Evolutionary conservation across 2,888 invertebrate genomes (phyloP), one percentile per base, ranked within the genome.

Genomic region (Erannis defoliaria): DNA sequence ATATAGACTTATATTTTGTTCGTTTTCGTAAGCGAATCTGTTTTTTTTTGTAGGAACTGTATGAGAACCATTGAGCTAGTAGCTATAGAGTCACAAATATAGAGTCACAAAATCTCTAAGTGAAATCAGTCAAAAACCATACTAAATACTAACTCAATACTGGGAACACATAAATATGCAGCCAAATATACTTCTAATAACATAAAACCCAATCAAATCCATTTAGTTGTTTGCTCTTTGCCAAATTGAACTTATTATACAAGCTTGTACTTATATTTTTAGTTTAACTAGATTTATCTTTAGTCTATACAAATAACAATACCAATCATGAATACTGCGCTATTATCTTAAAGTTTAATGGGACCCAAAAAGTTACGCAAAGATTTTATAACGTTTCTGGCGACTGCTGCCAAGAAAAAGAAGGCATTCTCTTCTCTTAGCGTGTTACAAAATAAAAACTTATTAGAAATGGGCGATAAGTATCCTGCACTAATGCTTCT

Each of bases 311-410:
- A 45, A 45, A 45, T 26, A 31, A 46, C 46, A 46, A 18, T 46
- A 18, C 12, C 10, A 29, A 29, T 31, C 29, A 31, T 31, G 16
- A 31, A 45, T 18, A 5, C 29, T 10, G 18, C 18, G 46, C 46
- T 46, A 46, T 46, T 46, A 46, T n/a, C n/a, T n/a, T n/a, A n/a
- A n/a, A 29, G 29, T 46, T 46, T 46, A 46, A 46, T 46, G 31
- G 18, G 29, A 10, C 46, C 31, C 46, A 18, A 5, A 46, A 31
- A 46, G 12, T 31, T 46, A 12, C 12, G 12, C 10, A 31, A 14
- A 45, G 18, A 18, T 26, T 23, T 26, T 31, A 31, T 10, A 29
- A 46, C 29, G 29, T 46, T 46, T 46, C 12, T 16, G 12, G 18
- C 16, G 18, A 12, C 5, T 29, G 18, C 31, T 46, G 46, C 46